Percentiles rank a stretch among this genome's conserved stretches.
These are phyloP conservation scores for Colostygia pectinataria DNA, from an alignment of 2,888 invertebrate genomes.

Conservation along the genomic window DNA sequence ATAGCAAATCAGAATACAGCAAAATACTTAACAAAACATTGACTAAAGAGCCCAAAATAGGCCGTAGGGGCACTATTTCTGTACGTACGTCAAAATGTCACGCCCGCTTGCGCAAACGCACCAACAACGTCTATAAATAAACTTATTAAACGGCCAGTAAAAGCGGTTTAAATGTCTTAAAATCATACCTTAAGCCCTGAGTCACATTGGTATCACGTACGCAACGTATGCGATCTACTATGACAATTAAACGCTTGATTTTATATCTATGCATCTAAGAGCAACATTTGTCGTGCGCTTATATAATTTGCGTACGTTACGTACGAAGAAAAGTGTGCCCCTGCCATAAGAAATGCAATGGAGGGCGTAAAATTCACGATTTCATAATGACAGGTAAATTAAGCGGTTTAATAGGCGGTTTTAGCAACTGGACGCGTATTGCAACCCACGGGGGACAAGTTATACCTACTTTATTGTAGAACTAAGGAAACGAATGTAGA, in stretches of 20 bases:
- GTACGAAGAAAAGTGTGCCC: too few relatives aligned
- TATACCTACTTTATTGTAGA: neutral
- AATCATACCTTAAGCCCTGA: slow-evolving; percentile 18
- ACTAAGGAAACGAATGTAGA: neutral
- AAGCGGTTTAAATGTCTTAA: slow-evolving; percentile 28
- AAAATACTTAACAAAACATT: slow-evolving; percentile 32
- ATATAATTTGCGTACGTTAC: too few relatives aligned
- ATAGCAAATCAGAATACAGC: slow-evolving; percentile 4
- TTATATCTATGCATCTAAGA: too few relatives aligned
- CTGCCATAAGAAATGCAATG: slow-evolving; percentile 8
- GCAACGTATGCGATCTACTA: too few relatives aligned
- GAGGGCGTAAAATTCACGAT: slow-evolving; percentile 14
- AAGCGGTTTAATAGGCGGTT: slow-evolving; percentile 12
- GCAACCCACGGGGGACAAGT: neutral
- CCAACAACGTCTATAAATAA: slow-evolving; percentile 57
- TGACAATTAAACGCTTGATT: too few relatives aligned
- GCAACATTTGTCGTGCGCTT: too few relatives aligned
- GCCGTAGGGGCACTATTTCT: slow-evolving; percentile 68
- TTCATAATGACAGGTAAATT: slow-evolving; percentile 20
- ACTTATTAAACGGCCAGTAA: slow-evolving; percentile 32
- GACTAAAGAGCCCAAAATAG: too few relatives aligned
- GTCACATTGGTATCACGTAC: too few relatives aligned
- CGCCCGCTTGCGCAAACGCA: slow-evolving; percentile 66
- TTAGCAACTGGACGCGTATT: neutral
- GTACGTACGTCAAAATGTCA: slow-evolving; percentile 76